Evolutionary conservation across 2,113 vertebrate genomes (phyloP), one percentile per base, ranked within the genome.

Genomic region (Callopanchax toddi): DNA sequence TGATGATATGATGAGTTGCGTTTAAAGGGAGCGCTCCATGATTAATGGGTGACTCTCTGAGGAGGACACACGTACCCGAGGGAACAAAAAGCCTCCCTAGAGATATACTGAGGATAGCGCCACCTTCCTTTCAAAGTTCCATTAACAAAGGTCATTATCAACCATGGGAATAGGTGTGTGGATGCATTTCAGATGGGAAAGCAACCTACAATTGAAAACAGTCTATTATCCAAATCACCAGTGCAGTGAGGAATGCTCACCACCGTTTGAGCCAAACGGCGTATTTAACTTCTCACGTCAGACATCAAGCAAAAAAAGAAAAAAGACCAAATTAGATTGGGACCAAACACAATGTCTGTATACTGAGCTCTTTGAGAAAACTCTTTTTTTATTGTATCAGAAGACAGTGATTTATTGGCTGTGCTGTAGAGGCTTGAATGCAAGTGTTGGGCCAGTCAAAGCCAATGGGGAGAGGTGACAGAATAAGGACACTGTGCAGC

Each of bases 331-430:
- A 79, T 85, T 77, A 84, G 60, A 81, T 68, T 8, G n/a, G 51
- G 68, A 76, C 63, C 67, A 67, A 80, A 73, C 57, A 26, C 50
- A 71, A 71, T 71, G 66, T 83, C 81, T 70, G 64, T 48, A n/a
- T n/a, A 68, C 60, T 23, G 22, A 63, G 64, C 75, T 79, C 45
- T 60, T 55, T 55, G 29, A 71, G 63, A 78, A 81, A 86, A 86
- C 82, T 81, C 86, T 51, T 86, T 65, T 44, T 42, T 61, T 61
- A 71, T 91, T 86, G 81, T 79, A 72, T 67, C 64, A 67, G 68
- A 73, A 66, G 89, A 90, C 87, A 90, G 84, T 90, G 89, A 92
- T 92, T 88, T 92, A 92, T 91, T 88, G 86, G 84, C 71, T 77
- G 79, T 74, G 84, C 83, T 78, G 83, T 70, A 69, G 71, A 67